A percentile compares a stretch with the other conserved stretches of the same genome.
Evolutionary conservation across 2,113 vertebrate species (phyloP).

Genomic region (Lophotis ruficrista): DNA sequence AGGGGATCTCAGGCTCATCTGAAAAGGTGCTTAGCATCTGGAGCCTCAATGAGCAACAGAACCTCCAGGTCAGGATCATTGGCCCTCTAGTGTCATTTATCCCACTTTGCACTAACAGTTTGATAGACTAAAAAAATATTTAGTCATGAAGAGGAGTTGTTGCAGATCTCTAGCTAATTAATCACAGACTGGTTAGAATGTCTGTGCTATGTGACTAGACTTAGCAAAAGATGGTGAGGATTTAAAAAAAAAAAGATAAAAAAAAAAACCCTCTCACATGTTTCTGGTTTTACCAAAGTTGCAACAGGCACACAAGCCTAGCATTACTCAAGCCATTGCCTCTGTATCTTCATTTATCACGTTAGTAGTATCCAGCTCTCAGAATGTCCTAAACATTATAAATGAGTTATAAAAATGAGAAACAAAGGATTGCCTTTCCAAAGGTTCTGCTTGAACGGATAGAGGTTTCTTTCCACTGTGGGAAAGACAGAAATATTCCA

Average conservation of each 20-base stretch:
- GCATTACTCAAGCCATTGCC: constrained; percentile 57
- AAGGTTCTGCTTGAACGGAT: constrained; percentile 40
- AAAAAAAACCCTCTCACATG: constrained; percentile 34
- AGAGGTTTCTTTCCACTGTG: background rate
- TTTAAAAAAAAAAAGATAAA: background rate
- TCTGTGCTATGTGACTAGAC: constrained; percentile 41
- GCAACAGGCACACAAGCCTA: constrained; percentile 61
- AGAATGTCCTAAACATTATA: constrained; percentile 46
- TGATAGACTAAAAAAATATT: constrained; percentile 85
- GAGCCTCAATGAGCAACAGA: constrained; percentile 85
- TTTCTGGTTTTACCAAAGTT: constrained; percentile 73
- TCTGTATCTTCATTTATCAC: constrained; percentile 63
- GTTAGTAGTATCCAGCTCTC: constrained; percentile 6
- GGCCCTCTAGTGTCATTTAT: constrained; percentile 70
- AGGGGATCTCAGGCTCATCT: constrained; percentile 89
- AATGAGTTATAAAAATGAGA: constrained; percentile 61
- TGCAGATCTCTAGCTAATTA: constrained; percentile 77
- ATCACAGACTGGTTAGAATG: constrained; percentile 77
- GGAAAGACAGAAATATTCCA: constrained; percentile 3
- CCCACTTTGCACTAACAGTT: constrained; percentile 78
- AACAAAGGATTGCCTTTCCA: constrained; percentile 58
- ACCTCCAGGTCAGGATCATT: constrained; percentile 88
- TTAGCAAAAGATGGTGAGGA: constrained; percentile 59
- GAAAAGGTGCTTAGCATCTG: constrained; percentile 89
- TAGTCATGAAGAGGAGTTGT: constrained; percentile 80